Conservation (phyloP, 2,888 invertebrate species). For the Netelia virgata region DNA sequence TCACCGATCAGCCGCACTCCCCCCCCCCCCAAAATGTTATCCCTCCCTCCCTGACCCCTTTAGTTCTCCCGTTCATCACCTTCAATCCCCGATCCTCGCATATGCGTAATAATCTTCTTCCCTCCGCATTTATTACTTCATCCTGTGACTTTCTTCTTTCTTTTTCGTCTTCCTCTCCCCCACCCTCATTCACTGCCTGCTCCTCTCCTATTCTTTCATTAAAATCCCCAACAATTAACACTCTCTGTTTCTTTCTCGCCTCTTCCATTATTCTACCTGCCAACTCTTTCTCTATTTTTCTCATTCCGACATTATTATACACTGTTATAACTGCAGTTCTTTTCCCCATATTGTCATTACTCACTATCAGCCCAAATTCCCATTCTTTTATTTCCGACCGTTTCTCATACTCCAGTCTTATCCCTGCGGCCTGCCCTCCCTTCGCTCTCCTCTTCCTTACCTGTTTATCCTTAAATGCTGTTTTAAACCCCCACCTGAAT, state of each 20-base stretch:
- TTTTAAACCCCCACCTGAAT: constrained; percentile 12
- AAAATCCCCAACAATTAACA: constrained; percentile 26
- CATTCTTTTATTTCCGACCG: neutral
- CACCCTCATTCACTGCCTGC: constrained; percentile 1
- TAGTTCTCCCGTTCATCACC: constrained; percentile 55
- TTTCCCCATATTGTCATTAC: neutral
- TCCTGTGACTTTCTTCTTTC: constrained; percentile 32
- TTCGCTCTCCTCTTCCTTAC: constrained; percentile 20
- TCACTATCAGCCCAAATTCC: neutral
- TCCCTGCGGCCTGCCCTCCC: constrained; percentile 4
- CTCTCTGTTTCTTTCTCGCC: neutral
- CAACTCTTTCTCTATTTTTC: neutral
- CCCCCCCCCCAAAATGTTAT: constrained; percentile 60
- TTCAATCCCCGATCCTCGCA: constrained; percentile 31
- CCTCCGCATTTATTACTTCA: constrained; percentile 24
- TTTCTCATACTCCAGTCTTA: neutral
- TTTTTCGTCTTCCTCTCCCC: neutral
- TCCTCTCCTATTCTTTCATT: constrained; percentile 26
- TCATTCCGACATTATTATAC: neutral
- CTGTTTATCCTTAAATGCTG: constrained; percentile 8
- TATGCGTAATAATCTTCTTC: neutral
- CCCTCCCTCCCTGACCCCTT: constrained; percentile 67
- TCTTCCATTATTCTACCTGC: constrained; percentile 3
- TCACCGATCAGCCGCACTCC: neutral
- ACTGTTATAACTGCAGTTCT: neutral